Evolutionary conservation across 1,140 invertebrate genomes (phyloP).

Genomic region (Drosophila watanabei): DNA sequence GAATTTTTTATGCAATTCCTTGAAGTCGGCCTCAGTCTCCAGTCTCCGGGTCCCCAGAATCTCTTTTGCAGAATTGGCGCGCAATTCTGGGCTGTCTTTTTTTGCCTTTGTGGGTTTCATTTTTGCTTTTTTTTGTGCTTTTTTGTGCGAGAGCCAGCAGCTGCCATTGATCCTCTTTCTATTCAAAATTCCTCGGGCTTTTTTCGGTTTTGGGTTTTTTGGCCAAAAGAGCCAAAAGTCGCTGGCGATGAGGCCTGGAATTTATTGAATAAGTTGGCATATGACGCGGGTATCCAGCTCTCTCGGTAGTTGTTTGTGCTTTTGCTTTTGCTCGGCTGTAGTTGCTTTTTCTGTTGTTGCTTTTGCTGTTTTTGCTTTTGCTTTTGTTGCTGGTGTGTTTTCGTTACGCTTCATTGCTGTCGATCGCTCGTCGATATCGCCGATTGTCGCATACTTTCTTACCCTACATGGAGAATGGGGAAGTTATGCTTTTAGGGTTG

Average conservation of each 20-base stretch:
- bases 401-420: constrained; percentile 77
- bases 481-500: not conserved
- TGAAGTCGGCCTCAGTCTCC: constrained; percentile 71
- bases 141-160: constrained; percentile 34
- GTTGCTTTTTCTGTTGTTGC: not conserved
- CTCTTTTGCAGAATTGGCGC: constrained; percentile 73
- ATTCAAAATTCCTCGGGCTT: constrained; percentile 51
- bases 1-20: constrained; percentile 79
- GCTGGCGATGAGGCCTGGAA: constrained; percentile 59
- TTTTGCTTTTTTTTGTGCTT: constrained; percentile 6
- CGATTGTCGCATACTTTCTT: constrained; percentile 61
- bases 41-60: constrained; percentile 52
- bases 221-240: constrained; percentile 30
- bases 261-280: constrained; percentile 58
- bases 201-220: constrained; percentile 47
- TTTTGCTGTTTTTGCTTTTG: constrained; percentile 13
- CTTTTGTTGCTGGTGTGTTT: constrained; percentile 50
- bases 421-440: constrained; percentile 39
- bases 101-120: constrained; percentile 18
- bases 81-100: constrained; percentile 52
- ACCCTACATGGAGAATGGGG: constrained; percentile 19
- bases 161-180: constrained; percentile 57
- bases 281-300: constrained; percentile 36
- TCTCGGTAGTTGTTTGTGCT: constrained; percentile 17
- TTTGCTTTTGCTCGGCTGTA: constrained; percentile 10